Percentiles rank a stretch among this genome's conserved stretches.
Evolutionary conservation across 2,113 vertebrate species (phyloP).

Genomic region (Oreochromis spilurus): DNA sequence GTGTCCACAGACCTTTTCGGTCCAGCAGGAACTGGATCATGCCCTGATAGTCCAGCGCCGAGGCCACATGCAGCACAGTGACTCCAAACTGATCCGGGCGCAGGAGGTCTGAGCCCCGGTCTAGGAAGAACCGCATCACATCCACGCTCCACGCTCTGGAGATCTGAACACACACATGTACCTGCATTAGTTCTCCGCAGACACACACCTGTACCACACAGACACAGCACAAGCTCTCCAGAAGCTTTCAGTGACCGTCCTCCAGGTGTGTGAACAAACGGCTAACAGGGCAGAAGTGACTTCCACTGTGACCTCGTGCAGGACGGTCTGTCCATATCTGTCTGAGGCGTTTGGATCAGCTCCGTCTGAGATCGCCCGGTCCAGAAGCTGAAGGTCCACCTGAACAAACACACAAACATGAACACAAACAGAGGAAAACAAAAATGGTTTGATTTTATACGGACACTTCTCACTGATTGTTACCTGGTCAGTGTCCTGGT

Average conservation of each 20-base stretch:
- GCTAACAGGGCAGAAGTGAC: background rate
- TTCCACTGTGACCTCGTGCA: conserved; percentile 63
- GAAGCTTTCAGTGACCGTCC: background rate
- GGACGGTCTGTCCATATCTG: conserved; percentile 62
- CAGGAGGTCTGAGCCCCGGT: conserved; percentile 53
- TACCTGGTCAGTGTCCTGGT: conserved; percentile 51
- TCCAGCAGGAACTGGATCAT: conserved; percentile 67
- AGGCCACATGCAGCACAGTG: conserved; percentile 64
- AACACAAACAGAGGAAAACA: background rate
- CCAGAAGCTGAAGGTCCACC: conserved; percentile 63
- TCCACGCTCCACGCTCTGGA: conserved; percentile 62
- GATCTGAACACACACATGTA: conserved; percentile 39
- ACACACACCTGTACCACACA: background rate
- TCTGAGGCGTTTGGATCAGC: conserved; percentile 63
- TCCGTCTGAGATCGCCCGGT: conserved; percentile 40
- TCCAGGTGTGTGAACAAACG: background rate
- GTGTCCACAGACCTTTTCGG: conserved; percentile 28
- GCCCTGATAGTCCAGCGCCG: conserved; percentile 65
- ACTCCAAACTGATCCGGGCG: conserved; percentile 58
- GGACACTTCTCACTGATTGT: background rate
- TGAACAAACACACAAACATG: conserved; percentile 1
- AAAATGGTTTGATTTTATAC: background rate
- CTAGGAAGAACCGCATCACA: conserved; percentile 69
- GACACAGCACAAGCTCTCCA: background rate
- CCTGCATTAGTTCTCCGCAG: background rate